A percentile compares a stretch with the other conserved stretches of the same genome.
phyloP scores from a whole-genome alignment of 1,140 invertebrate species.

The Periplaneta americana region DNA sequence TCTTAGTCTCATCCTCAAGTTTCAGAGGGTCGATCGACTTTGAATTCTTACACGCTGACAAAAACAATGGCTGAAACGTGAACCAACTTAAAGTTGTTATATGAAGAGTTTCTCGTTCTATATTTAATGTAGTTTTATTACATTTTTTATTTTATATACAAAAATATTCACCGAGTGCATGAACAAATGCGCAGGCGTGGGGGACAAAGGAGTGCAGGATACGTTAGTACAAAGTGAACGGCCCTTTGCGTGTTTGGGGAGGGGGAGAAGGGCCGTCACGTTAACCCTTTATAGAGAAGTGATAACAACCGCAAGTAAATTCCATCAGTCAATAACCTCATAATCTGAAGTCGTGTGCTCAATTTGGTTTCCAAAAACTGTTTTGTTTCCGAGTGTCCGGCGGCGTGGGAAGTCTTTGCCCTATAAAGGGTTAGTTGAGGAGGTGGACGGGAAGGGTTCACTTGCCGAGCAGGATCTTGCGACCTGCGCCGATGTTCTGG shows the following conservation, averaged over 20 bases:
- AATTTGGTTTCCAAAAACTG: too few species aligned
- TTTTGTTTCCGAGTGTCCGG: too few species aligned
- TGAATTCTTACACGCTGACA: neutral
- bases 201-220: neutral
- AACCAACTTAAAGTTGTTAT: neutral
- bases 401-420: conserved; percentile 1
- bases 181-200: neutral
- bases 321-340: too few species aligned
- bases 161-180: neutral
- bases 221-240: neutral
- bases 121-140: neutral
- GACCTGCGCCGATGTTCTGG: conserved; percentile 82
- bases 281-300: too few species aligned
- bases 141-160: neutral
- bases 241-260: neutral
- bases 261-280: neutral
- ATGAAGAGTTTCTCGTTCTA: neutral
- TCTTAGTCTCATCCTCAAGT: neutral
- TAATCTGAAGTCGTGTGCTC: too few species aligned
- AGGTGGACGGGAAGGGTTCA: conserved; percentile 39
- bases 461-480: conserved; percentile 79
- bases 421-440: conserved; percentile 42
- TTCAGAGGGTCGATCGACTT: neutral
- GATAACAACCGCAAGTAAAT: too few species aligned
- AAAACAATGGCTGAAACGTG: neutral